Evolutionary conservation across 2,113 vertebrate species (phyloP), one percentile per base, ranked within the genome.

Genomic region (Cebidichthys violaceus): DNA sequence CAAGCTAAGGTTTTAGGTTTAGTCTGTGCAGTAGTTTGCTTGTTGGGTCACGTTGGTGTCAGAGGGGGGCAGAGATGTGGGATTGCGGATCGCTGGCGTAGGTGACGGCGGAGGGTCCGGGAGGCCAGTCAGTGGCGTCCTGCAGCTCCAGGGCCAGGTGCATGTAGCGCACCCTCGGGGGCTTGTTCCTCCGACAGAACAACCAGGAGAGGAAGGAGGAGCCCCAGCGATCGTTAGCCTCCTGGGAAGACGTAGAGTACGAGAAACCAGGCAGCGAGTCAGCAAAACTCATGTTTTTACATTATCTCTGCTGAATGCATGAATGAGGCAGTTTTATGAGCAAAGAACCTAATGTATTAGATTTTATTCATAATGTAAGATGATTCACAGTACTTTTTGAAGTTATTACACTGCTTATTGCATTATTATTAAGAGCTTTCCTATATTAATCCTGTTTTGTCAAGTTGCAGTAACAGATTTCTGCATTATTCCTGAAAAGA

Each of bases 61-160:
- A 92, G 66, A 91, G 87, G 8, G 41, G 24, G 18, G 27, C 68
- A 22, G 85, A 83, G 50, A 37, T 29, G 64, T 43, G 60, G 47
- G 80, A n/a, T 50, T 92, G 87, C 75, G 84, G 70, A 0, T 81
- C 55, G 75, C 88, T 95, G 0, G 97, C 96, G 87, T 96, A 97
- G 6, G 96, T 97, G 65, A 96, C 96, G 1, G 96, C 95, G 71
- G 95, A 95, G 71, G 97, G 96, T 86, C 94, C 95, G 17, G 97
- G 97, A 27, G 97, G 97, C 97, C 97, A 99, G 77, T 97, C 94
- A 0, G 96, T 94, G 71, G 97, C 96, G 6, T 96, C 94, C 90
- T 94, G 91, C 87, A 99, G 95, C 94, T 98, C 96, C 93, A 97
- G 95, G 72, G 97, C 96, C 91, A 99, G 93, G 59, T 95, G 94